A percentile compares a stretch with the other conserved stretches of the same genome.
These are phyloP conservation scores for Spodoptera littoralis DNA, from an alignment of 2,888 invertebrate species.

Conservation along the genomic window DNA sequence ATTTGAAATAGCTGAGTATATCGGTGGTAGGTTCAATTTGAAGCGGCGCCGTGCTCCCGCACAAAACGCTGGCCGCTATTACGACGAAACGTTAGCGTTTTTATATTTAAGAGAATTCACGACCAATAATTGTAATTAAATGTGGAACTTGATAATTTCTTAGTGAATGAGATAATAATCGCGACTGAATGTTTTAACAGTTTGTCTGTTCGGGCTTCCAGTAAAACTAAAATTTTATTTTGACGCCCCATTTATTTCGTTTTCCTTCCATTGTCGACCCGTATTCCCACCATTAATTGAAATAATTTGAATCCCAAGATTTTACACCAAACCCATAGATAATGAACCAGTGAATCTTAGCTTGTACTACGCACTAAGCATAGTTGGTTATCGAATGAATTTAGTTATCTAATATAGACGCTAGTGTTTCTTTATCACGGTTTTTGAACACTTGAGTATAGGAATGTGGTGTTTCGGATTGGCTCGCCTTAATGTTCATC, in stretches of 20 bases:
- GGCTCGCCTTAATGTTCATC: conserved; percentile 52
- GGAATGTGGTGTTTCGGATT: conserved; percentile 26
- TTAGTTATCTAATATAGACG: conserved; percentile 75
- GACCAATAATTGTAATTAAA: conserved; percentile 88
- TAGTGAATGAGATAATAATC: conserved; percentile 85
- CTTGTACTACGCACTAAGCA: conserved; percentile 79
- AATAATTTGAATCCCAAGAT: conserved; percentile 47
- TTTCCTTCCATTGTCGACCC: conserved; percentile 42
- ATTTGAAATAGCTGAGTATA: conserved; percentile 30
- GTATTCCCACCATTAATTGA: conserved; percentile 50
- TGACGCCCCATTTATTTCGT: conserved; percentile 67
- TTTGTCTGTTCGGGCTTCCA: conserved; percentile 88
- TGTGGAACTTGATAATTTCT: conserved; percentile 83
- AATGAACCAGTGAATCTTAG: conserved; percentile 75
- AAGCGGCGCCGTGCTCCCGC: conserved; percentile 66
- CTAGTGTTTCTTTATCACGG: conserved; percentile 80
- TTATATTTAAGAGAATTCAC: conserved; percentile 82
- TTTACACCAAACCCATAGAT: conserved; percentile 57
- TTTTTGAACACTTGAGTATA: conserved; percentile 62
- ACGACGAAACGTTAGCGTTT: conserved; percentile 77
- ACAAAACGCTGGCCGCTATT: conserved; percentile 70
- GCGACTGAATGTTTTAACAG: conserved; percentile 86
- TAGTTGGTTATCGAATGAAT: conserved; percentile 70
- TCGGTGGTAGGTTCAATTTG: conserved; percentile 30
- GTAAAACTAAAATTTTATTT: conserved; percentile 80